Base-by-base conservation (phyloP, 2,888 invertebrate species). In the Strigamia transsilvanica region DNA sequence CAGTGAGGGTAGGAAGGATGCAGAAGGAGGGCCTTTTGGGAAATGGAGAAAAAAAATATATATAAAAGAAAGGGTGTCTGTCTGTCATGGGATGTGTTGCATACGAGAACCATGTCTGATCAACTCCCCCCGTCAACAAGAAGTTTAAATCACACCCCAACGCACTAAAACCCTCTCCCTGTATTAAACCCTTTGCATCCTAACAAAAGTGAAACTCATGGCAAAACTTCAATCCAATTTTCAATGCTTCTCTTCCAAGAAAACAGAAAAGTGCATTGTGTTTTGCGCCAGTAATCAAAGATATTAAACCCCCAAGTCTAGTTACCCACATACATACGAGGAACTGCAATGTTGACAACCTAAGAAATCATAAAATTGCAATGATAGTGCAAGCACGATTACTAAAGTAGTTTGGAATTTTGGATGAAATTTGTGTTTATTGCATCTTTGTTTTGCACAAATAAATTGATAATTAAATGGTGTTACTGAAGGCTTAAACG, bases 11-110 rank as follows among this genome's bases (percentile, higher is more conserved):
- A 73, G 73, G 73, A 73, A 73, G 73, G 73, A 73, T 73, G 73
- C 73, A 73, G 73, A 73, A 73, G 73, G 73, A 73, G 32, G 73
- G 73, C 73, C 73, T 73, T 73, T 73, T 73, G 73, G 32, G 32
- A 73, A 73, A 73, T 32, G 56, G 56, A 18, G 56, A n/a, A 21
- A 66, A 66, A 73, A 73, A 73, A 73, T 27, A 73, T 32, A 73
- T 73, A 73, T 73, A 73, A 73, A 73, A 73, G 73, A 73, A 73
- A 73, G 73, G 73, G 73, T 73, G 73, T 73, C 73, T 32, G 73
- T 73, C 73, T 73, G 73, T 73, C 73, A 73, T 73, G 73, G 73
- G 73, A 73, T 73, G 73, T 73, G 73, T 73, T 73, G 73, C 73
- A 73, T 73, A 73, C 73, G 32, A 73, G 73, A 73, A 73, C 73